These are phyloP conservation scores for Saturnia japonica DNA, from an alignment of 2,888 invertebrate genomes.

Conservation along the genomic window DNA sequence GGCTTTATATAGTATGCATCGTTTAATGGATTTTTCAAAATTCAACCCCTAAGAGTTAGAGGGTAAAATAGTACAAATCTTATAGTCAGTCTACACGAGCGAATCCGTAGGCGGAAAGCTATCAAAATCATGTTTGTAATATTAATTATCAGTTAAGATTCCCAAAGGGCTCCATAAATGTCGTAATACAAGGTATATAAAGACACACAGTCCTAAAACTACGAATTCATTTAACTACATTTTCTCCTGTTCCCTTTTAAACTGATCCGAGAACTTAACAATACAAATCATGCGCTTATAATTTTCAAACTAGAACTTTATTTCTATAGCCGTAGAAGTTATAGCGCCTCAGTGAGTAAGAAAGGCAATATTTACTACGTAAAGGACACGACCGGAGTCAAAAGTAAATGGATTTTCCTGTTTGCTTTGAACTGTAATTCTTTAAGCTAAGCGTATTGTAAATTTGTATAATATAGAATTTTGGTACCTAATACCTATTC, in stretches of 20 bases:
- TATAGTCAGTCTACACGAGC: too few species aligned
- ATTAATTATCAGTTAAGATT: not conserved
- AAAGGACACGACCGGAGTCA: constrained; percentile 46
- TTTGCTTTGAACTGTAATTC: constrained; percentile 42
- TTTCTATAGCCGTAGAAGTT: constrained; percentile 35
- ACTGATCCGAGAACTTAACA: constrained; percentile 31
- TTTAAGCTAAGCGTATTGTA: not conserved
- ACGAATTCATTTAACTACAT: constrained; percentile 27
- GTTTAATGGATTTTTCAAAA: too few species aligned
- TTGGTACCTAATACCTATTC: not conserved
- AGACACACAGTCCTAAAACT: constrained; percentile 28
- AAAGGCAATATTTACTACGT: constrained; percentile 43
- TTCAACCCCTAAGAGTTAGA: too few species aligned
- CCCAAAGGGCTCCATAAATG: not conserved
- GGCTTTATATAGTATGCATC: too few species aligned
- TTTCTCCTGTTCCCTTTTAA: constrained; percentile 32
- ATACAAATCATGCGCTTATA: constrained; percentile 34
- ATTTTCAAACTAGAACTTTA: constrained; percentile 38
- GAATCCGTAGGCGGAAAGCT: too few species aligned
- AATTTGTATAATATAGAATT: not conserved
- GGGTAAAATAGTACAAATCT: too few species aligned
- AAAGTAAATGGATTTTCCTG: constrained; percentile 52
- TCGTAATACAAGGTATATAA: not conserved
- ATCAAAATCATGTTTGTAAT: not conserved
- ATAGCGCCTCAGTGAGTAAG: constrained; percentile 28